Evolutionary conservation across 2,888 invertebrate species (phyloP), one percentile per base, ranked within the genome.

Genomic region (Lasioglossum villosulum): DNA sequence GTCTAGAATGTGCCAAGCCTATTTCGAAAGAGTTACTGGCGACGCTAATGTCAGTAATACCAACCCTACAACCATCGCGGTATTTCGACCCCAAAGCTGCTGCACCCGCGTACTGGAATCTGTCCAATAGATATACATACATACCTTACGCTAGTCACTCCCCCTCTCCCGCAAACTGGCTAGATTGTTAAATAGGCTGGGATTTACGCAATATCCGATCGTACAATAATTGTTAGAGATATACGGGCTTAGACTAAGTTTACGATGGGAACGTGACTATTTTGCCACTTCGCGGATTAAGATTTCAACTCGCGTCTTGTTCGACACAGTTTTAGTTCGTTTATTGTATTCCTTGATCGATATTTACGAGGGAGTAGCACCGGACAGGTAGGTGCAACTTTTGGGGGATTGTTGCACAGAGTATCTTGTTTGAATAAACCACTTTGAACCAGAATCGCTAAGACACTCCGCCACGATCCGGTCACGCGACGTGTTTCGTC

Each of bases 41-140:
- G 91, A 94, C 91, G 91, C 92, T 94, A 93, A 93, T 93, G 93
- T 93, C 93, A 89, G 93, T 93, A 94, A 93, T 93, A 92, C 91
- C 90, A 88, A 89, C 88, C 88, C 86, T 90, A 82, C 91, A 89
- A 90, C 86, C 90, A 75, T 89, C 87, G 82, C 73, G 83, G 83
- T 87, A 90, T 90, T 90, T 87, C 89, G 83, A 87, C 76, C 87
- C 83, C 80, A 86, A 85, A 88, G 87, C 90, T 82, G 80, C 86
- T 83, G 86, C 87, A 84, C 74, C 82, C 88, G 83, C 83, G 86
- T 83, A 90, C 92, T 93, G 92, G 93, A 93, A 92, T 78, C 89
- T 75, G 88, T 93, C 92, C 93, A 93, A 92, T 84, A 86, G 88
- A 91, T 90, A 90, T 90, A 91, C 87, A 87, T 30, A 68, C 66